Evolutionary conservation across 2,113 vertebrate species (phyloP).

Genomic region (Cichladusa arquata): DNA sequence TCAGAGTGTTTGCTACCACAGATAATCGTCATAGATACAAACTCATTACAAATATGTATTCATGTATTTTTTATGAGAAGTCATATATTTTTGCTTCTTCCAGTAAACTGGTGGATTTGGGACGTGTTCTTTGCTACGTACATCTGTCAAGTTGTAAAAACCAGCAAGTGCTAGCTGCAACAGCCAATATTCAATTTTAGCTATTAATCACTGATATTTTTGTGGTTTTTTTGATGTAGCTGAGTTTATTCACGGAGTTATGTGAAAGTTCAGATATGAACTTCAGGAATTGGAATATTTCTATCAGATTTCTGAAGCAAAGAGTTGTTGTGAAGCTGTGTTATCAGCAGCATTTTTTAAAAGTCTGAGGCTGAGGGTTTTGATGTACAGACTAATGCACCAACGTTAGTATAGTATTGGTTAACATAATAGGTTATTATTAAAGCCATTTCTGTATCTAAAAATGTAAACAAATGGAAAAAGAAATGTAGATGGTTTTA

Average conservation of each 20-base stretch:
- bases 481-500: not conserved
- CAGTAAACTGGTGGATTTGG: not conserved
- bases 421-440: not conserved
- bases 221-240: not conserved
- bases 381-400: not conserved
- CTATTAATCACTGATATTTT: not conserved
- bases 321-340: not conserved
- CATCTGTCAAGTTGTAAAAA: not conserved
- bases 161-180: not conserved
- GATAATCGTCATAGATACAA: not conserved
- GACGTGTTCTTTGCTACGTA: not conserved
- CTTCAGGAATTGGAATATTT: not conserved
- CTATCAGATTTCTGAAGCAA: not conserved
- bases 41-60: not conserved
- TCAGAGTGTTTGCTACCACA: not conserved
- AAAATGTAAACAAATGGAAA: not conserved
- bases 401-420: not conserved
- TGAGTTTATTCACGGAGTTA: not conserved
- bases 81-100: not conserved
- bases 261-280: not conserved
- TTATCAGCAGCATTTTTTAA: not conserved
- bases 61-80: not conserved
- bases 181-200: not conserved
- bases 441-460: not conserved
- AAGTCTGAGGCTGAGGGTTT: not conserved